These are phyloP conservation scores for Diadema setosum DNA, from an alignment of 35 echinoderm and acorn worm genomes.

Conservation along the genomic window DNA sequence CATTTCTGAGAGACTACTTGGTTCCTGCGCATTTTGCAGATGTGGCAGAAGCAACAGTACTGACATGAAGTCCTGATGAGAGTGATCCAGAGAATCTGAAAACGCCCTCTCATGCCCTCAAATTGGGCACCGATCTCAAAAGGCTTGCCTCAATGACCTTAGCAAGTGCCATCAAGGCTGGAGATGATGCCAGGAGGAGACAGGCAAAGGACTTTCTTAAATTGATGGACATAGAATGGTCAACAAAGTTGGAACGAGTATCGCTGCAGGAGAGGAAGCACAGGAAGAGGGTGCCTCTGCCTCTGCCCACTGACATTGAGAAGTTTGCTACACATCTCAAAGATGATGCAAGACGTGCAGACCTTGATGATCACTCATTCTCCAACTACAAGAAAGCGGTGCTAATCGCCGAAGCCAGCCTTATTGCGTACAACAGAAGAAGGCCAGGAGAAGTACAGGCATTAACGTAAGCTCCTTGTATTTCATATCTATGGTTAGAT, in stretches of 20 bases:
- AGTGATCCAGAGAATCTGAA: slow-evolving; percentile 6
- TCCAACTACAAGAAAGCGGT: slow-evolving; percentile 44
- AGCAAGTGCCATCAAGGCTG: slow-evolving; percentile 9
- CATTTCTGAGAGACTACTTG: slow-evolving; percentile 18
- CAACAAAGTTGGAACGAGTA: slow-evolving; percentile 6
- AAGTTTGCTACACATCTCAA: background rate
- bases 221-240: slow-evolving; percentile 6
- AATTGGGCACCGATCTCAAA: slow-evolving; percentile 33
- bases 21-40: background rate
- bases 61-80: slow-evolving; percentile 7
- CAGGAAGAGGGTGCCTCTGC: background rate
- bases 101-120: slow-evolving; percentile 37
- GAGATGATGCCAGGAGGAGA: background rate
- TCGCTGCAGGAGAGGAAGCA: background rate
- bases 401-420: background rate
- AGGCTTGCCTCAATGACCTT: slow-evolving; percentile 17
- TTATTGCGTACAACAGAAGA: slow-evolving; percentile 36
- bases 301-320: slow-evolving; percentile 34
- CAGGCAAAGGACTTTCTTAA: slow-evolving; percentile 12
- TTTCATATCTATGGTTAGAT: too few relatives aligned
- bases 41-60: background rate
- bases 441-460: slow-evolving; percentile 26
- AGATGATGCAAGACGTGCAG: background rate
- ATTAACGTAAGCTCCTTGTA: background rate
- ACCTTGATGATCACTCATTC: slow-evolving; percentile 22